These are phyloP conservation scores for Geophilus truncorum DNA, from an alignment of 2,888 invertebrate genomes.

Conservation along the genomic window DNA sequence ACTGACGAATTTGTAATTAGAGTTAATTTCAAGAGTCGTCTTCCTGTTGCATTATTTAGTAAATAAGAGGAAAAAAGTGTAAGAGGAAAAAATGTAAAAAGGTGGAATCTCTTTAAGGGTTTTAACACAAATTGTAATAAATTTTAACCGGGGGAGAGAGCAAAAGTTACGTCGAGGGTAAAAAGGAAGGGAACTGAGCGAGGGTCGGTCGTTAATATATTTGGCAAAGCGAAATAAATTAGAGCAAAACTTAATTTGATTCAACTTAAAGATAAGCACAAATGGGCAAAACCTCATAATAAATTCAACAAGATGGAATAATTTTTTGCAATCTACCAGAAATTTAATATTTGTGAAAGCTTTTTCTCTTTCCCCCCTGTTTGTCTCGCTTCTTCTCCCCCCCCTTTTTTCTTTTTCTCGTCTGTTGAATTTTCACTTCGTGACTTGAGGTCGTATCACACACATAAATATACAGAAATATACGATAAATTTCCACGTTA, in stretches of 20 bases:
- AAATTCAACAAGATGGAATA: conserved; percentile 27
- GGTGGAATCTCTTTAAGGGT: background rate
- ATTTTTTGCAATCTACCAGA: conserved; percentile 23
- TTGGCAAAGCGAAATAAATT: conserved; percentile 22
- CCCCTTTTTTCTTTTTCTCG: background rate
- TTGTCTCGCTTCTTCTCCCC: background rate
- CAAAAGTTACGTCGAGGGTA: conserved; percentile 6
- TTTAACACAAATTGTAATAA: conserved; percentile 19
- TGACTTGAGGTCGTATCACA: conserved; percentile 14
- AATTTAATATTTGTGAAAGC: conserved; percentile 25
- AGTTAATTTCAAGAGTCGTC: conserved; percentile 2
- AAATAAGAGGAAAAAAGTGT: background rate
- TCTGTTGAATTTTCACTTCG: conserved; percentile 6
- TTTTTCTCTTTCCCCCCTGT: background rate
- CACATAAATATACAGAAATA: conserved; percentile 18
- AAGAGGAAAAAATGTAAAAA: background rate
- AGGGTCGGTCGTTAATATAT: conserved; percentile 5
- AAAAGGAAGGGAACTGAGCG: background rate
- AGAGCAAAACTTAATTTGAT: conserved; percentile 25
- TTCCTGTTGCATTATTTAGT: conserved; percentile 27
- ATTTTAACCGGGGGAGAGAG: background rate
- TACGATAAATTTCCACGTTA: conserved; percentile 13
- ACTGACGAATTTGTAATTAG: conserved; percentile 17
- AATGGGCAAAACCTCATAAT: conserved; percentile 25
- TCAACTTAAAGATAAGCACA: conserved; percentile 21